A percentile compares a stretch with the other conserved stretches of the same genome.
These are phyloP conservation scores for Oscheius myriophilus DNA, from an alignment of 2,888 invertebrate species.

Conservation along the genomic window DNA sequence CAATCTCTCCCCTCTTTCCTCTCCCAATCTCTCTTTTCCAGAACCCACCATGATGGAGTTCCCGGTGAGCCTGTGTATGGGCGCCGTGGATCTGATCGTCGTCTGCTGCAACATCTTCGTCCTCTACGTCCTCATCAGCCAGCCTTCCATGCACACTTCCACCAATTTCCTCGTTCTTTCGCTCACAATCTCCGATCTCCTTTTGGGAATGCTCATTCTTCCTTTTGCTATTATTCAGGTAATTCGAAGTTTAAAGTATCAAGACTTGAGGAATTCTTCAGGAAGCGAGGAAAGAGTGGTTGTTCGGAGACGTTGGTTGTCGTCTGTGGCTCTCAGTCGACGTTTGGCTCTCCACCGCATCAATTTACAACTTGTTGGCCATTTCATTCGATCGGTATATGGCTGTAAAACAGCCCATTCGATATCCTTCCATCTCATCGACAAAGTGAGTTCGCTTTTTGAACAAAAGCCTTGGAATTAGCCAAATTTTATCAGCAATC, in stretches of 20 bases:
- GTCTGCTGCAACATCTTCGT: slow-evolving; percentile 69
- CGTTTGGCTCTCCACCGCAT: slow-evolving; percentile 97
- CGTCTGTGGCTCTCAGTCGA: slow-evolving; percentile 94
- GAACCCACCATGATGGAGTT: slow-evolving; percentile 10
- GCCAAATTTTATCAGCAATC: background rate
- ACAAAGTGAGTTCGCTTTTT: slow-evolving; percentile 43
- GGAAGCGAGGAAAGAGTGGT: slow-evolving; percentile 82
- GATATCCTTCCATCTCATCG: slow-evolving; percentile 85
- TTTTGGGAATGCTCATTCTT: slow-evolving; percentile 92
- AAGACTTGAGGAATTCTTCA: slow-evolving; percentile 35
- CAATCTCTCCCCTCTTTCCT: too few relatives aligned
- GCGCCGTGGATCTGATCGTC: slow-evolving; percentile 62
- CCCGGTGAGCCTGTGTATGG: slow-evolving; percentile 38
- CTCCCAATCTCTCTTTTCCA: too few relatives aligned
- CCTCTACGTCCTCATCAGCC: slow-evolving; percentile 64
- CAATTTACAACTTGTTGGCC: slow-evolving; percentile 92
- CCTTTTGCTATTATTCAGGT: slow-evolving; percentile 95
- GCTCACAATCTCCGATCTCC: slow-evolving; percentile 90
- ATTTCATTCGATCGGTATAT: slow-evolving; percentile 89
- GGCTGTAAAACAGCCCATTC: slow-evolving; percentile 93
- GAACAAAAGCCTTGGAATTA: background rate
- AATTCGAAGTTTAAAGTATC: slow-evolving; percentile 70
- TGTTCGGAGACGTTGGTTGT: slow-evolving; percentile 93
- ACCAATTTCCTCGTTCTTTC: slow-evolving; percentile 97
- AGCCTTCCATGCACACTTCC: slow-evolving; percentile 81